Conservation (phyloP, 2,888 invertebrate genomes). For the Idaea biselata region DNA sequence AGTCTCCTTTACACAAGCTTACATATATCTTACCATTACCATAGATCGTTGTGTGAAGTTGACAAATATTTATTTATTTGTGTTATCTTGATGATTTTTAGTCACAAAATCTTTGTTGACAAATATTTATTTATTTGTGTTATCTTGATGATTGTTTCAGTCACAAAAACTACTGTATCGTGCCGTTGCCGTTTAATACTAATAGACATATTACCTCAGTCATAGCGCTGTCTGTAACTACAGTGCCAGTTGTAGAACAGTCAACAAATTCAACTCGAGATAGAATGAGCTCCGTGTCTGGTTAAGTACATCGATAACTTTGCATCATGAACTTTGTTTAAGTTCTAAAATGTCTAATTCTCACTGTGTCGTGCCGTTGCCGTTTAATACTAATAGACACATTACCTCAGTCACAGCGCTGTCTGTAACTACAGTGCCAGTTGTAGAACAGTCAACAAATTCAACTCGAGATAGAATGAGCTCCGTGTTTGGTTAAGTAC, state of each 20-base stretch:
- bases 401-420: neutral
- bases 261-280: conserved; percentile 15
- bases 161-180: neutral
- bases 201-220: neutral
- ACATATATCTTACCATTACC: no score
- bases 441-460: conserved; percentile 10
- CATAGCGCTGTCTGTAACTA: neutral
- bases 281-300: neutral
- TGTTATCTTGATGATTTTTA: no score
- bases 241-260: neutral
- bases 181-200: neutral
- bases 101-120: no score
- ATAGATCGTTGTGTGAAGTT: no score
- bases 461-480: conserved; percentile 11
- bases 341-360: no score
- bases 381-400: neutral
- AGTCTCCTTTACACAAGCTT: no score
- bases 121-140: no score
- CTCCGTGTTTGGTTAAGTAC: neutral
- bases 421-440: neutral
- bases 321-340: neutral
- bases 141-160: no score
- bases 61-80: no score
- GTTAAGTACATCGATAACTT: conserved; percentile 1
- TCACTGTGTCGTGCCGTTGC: neutral